Evolutionary conservation across 2,888 invertebrate genomes (phyloP).

Genomic region (Spialia ferax): DNA sequence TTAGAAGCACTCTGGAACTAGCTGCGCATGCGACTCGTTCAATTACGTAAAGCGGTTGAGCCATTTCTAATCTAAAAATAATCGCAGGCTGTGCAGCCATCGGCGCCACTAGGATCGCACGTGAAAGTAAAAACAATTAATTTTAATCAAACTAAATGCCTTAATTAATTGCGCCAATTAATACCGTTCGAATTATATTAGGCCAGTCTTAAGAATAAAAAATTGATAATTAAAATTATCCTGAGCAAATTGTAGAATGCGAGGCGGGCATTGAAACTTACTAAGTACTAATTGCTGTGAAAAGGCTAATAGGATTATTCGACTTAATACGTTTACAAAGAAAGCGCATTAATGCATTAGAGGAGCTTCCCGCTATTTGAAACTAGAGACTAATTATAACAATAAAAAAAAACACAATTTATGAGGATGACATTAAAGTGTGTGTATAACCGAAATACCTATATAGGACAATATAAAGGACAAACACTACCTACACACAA

Average conservation of each 20-base stretch:
- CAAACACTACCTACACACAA: neutral
- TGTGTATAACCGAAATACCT: too few relatives aligned
- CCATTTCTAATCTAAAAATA: slow-evolving; percentile 87
- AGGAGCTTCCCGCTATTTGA: neutral
- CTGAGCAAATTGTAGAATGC: too few relatives aligned
- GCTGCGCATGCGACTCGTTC: slow-evolving; percentile 82
- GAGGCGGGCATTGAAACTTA: neutral
- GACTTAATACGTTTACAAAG: neutral
- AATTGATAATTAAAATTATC: too few relatives aligned
- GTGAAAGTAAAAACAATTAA: slow-evolving; percentile 82
- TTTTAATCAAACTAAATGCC: slow-evolving; percentile 50
- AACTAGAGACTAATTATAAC: neutral
- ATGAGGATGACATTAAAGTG: too few relatives aligned
- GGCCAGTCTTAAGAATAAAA: neutral
- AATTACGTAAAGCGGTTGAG: slow-evolving; percentile 87
- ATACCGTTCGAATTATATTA: neutral
- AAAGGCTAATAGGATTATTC: neutral
- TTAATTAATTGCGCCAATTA: slow-evolving; percentile 31
- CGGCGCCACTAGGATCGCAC: slow-evolving; percentile 82
- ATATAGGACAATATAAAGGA: too few relatives aligned
- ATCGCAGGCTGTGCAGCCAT: slow-evolving; percentile 82
- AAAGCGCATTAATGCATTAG: slow-evolving; percentile 16
- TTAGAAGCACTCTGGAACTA: slow-evolving; percentile 83
- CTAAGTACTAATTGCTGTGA: neutral
- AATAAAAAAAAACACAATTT: too few relatives aligned